Base-by-base conservation (phyloP, 2,797 vertebrate species). In the Avahi laniger region DNA sequence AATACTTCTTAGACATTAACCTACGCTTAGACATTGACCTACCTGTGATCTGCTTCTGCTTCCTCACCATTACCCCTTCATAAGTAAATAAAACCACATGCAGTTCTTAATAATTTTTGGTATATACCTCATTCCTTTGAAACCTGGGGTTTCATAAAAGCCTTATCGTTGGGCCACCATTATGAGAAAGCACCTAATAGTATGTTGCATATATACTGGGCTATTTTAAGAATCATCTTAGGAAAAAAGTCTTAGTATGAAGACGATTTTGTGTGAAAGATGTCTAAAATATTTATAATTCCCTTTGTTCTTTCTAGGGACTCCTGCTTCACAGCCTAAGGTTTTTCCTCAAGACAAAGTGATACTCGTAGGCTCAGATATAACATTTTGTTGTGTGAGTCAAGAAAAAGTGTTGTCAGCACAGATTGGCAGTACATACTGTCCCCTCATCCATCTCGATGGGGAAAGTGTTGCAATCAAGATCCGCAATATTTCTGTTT, bases 371-470 rank as follows among this genome's bases (percentile, higher is more conserved):
- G 99, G 98, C 70, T 98, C 99, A 72, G 89, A 98, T 89, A 65
- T 99, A 84, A 98, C 98, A 0, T 97, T 99, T 95, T 99, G 99
- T 96, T 99, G 98, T 94, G 67, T 98, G 52, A 98, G 98, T 63
- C 35, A 95, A 75, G 96, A 82, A 70, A 95, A 70, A 73, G 35
- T 72, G 26, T 97, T 54, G 2, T 52, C 28, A 0, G 89, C 98
- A 97, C 89, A 95, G 46, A 46, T 98, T 96, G 96, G 96, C 79
- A n/a, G 38, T 9, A 61, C 85, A 30, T 8, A 15, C 2, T 97
- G 94, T 61, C 69, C 91, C 9, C 73, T 98, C 38, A 96, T 98
- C 73, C 95, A 9, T 46, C 98, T 99, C 17, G 98, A 98, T 87
- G 98, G 97, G 35, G 94, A 97, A 88, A 98, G 98, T 88, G 97